Evolutionary conservation across 2,113 vertebrate species (phyloP).

Genomic region (Podarcis raffonei): DNA sequence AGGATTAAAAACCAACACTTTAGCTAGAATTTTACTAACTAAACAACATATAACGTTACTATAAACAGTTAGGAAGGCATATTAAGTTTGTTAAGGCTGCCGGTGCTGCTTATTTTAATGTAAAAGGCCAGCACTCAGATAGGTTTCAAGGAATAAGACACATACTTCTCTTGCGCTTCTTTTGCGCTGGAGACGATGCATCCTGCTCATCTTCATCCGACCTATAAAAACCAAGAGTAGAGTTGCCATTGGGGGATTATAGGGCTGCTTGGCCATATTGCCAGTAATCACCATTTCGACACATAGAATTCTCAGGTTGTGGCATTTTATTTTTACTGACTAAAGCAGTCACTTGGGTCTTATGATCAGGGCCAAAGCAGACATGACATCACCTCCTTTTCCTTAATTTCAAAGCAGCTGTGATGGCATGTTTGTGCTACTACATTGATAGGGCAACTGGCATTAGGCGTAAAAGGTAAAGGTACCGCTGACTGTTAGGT

Average conservation of each 20-base stretch:
- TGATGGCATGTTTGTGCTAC: not conserved
- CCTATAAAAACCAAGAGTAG: constrained; percentile 53
- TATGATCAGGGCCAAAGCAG: not conserved
- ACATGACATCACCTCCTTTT: not conserved
- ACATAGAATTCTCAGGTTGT: not conserved
- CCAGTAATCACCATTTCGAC: not conserved
- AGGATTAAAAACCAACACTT: not conserved
- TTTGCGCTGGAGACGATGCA: not conserved
- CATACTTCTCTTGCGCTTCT: constrained; percentile 34
- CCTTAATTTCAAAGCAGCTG: not conserved
- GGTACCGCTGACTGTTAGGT: too few relatives aligned
- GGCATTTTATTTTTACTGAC: not conserved
- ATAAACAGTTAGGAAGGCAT: not conserved
- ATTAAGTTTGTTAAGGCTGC: not conserved
- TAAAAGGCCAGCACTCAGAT: not conserved
- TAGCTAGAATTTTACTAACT: not conserved
- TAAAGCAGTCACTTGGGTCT: not conserved
- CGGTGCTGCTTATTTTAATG: not conserved
- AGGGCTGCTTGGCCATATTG: not conserved
- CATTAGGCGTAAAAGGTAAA: not conserved
- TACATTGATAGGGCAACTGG: too few relatives aligned
- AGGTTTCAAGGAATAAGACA: constrained; percentile 7
- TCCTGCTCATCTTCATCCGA: constrained; percentile 22
- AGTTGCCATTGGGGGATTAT: not conserved
- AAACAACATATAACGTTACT: not conserved